These are phyloP conservation scores for Agelaius phoeniceus DNA, from an alignment of 2,113 vertebrate genomes.

Conservation along the genomic window DNA sequence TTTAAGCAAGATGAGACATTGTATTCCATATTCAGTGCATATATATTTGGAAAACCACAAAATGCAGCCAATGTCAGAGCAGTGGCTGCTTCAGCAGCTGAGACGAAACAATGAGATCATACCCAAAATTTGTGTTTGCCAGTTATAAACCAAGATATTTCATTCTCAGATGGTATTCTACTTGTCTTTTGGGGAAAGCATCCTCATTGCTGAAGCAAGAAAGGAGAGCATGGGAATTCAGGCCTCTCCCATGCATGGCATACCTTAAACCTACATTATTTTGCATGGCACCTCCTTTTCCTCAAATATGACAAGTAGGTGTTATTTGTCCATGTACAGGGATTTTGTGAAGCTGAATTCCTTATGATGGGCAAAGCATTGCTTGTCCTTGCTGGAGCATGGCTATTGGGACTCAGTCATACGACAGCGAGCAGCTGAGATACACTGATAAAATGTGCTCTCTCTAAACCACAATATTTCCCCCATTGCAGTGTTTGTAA, in stretches of 20 bases:
- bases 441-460: background rate
- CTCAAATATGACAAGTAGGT: background rate
- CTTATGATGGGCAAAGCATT: background rate
- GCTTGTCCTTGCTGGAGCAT: background rate
- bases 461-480: background rate
- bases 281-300: background rate
- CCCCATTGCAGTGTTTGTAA: background rate
- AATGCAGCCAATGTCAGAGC: background rate
- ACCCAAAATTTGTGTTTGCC: background rate
- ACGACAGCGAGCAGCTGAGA: background rate
- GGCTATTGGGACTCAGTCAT: background rate
- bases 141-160: background rate
- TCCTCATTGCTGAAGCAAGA: background rate
- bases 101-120: background rate
- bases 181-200: background rate
- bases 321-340: background rate
- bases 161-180: background rate
- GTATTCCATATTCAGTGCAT: background rate
- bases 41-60: fast-evolving
- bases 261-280: background rate
- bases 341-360: background rate
- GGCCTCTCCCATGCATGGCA: background rate
- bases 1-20: background rate
- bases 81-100: background rate
- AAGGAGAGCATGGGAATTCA: background rate